Percentiles rank a stretch among this genome's conserved stretches.
Conservation (phyloP, 1,140 invertebrate genomes). For the Drosophila arizonae region DNA sequence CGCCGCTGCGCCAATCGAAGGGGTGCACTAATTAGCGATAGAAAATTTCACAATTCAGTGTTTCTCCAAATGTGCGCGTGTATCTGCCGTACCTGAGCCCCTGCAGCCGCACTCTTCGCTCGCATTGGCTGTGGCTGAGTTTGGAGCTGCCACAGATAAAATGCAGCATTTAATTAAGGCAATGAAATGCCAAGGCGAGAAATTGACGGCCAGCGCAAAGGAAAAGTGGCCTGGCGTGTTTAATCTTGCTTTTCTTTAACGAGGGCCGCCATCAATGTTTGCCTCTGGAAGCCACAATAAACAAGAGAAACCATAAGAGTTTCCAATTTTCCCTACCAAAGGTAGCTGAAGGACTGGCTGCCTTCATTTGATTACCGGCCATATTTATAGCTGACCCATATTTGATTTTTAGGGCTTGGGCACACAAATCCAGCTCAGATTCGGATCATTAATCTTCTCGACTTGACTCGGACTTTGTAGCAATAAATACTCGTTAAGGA, state of each 20-base stretch:
- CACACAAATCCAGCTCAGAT: too few species aligned
- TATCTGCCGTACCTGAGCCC: background rate
- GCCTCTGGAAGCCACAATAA: background rate
- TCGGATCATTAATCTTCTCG: too few species aligned
- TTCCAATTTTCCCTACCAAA: background rate
- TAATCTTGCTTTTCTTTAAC: constrained; percentile 50
- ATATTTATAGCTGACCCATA: too few species aligned
- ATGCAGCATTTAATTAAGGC: constrained; percentile 78
- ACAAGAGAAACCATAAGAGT: background rate
- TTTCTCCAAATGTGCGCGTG: constrained; percentile 58
- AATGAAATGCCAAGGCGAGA: constrained; percentile 71
- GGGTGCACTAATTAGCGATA: constrained; percentile 59
- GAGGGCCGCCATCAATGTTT: constrained; percentile 41
- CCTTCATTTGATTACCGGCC: too few species aligned
- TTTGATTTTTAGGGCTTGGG: too few species aligned
- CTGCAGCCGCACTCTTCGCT: background rate
- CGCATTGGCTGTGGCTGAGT: constrained; percentile 44
- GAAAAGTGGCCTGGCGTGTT: constrained; percentile 75
- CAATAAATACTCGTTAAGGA: too few species aligned
- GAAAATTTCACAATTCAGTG: constrained; percentile 67
- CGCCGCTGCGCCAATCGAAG: constrained; percentile 5
- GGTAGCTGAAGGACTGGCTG: background rate
- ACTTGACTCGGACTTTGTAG: too few species aligned
- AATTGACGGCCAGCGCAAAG: constrained; percentile 54
- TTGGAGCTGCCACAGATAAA: constrained; percentile 70